phyloP scores from a whole-genome alignment of 2,797 vertebrate species.

The Spheniscus humboldti region DNA sequence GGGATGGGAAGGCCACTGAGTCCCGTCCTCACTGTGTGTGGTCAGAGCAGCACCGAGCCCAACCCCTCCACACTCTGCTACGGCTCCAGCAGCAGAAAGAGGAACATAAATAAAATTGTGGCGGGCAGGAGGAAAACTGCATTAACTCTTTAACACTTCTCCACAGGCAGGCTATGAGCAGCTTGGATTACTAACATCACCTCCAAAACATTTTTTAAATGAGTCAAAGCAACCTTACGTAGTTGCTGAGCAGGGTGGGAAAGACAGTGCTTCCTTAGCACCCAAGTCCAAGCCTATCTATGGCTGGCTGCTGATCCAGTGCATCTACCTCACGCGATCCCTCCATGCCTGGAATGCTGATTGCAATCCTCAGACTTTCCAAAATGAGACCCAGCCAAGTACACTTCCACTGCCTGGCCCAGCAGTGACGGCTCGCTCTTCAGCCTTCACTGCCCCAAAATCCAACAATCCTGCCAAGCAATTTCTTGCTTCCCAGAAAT shows the following conservation, averaged over 20 bases:
- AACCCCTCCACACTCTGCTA: neutral
- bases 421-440: neutral
- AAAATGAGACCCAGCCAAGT: neutral
- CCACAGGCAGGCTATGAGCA: neutral
- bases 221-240: neutral
- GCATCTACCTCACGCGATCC: fast-evolving
- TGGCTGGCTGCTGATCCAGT: neutral
- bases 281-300: neutral
- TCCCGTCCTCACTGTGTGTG: neutral
- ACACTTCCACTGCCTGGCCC: neutral
- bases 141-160: neutral
- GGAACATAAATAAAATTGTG: neutral
- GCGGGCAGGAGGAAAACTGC: neutral
- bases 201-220: neutral
- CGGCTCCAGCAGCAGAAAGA: neutral
- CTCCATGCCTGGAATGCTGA: neutral
- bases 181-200: neutral
- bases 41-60: fast-evolving
- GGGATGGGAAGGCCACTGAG: neutral
- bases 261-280: neutral
- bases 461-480: neutral
- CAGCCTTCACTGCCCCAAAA: neutral
- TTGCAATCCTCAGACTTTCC: neutral
- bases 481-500: neutral
- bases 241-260: neutral